Evolutionary conservation across 2,113 vertebrate species (phyloP), one percentile per base, ranked within the genome.

Genomic region (Bos javanicus): DNA sequence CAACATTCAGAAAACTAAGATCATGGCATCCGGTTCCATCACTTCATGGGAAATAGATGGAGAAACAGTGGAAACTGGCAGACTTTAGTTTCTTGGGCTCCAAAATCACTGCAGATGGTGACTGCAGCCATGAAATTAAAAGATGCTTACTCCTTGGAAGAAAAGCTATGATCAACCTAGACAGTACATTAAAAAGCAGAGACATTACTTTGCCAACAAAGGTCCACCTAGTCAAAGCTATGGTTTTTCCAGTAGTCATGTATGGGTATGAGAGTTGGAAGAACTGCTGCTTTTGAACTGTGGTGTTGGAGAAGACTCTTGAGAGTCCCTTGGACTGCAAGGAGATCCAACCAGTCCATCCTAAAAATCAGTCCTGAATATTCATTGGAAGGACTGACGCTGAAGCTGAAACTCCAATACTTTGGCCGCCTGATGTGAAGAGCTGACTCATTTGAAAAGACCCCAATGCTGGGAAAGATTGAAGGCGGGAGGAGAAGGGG

Each of bases 291-390:
- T 12, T 71, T 36, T 36, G 9, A 71, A 23, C n/a, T 71, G n/a
- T 71, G 5, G 2, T 12, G 19, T 12, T 36, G 4, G n/a, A 36
- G 15, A 71, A 36, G 64, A 71, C n/a, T 36, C 64, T 71, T 36
- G 64, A 71, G 64, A 11, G n/a, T 12, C 5, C n/a, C 19, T 71
- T 71, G 67, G n/a, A 39, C 67, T 71, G n/a, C 67, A 36, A 71
- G 67, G n/a, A 71, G 19, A 39, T 39, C 19, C 67, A 71, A 71
- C 5, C n/a, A 71, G 19, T 71, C 19, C 9, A 23, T 39, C 19
- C 67, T 71, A 71, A 71, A 71, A 0, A 39, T 36, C n/a, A 39
- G 67, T 21, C 67, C 19, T 12, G n/a, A 0, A 0, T 23, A 1
- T 71, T 36, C 19, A 12, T 12, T 71, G 9, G 10, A 71, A 71